These are phyloP conservation scores for Mactra quadrangularis DNA, from an alignment of 1,140 invertebrate species.

Conservation along the genomic window DNA sequence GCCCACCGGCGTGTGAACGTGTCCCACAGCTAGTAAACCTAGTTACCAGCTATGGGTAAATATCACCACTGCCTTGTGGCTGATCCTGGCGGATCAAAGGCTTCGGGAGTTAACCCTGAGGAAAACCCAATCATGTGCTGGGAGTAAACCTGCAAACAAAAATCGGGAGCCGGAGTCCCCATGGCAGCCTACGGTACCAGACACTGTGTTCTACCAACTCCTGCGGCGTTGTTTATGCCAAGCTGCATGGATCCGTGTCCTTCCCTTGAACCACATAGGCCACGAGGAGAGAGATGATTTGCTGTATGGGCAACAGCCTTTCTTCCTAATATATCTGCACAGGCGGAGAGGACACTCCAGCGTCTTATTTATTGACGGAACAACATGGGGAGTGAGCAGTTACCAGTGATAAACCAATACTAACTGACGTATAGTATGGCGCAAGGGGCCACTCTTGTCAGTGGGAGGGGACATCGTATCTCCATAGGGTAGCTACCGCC, in stretches of 20 bases:
- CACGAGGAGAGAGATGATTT: background rate
- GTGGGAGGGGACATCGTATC: background rate
- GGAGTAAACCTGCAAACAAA: too few relatives aligned
- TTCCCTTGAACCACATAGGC: background rate
- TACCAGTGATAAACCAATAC: background rate
- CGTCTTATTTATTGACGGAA: background rate
- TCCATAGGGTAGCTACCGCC: background rate
- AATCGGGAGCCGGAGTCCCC: background rate
- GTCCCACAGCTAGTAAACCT: too few relatives aligned
- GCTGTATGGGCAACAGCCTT: background rate
- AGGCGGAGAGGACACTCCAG: slow-evolving; percentile 15
- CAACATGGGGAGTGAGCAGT: background rate
- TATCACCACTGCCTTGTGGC: background rate
- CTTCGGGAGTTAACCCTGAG: slow-evolving; percentile 3
- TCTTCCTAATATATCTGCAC: background rate
- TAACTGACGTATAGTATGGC: background rate
- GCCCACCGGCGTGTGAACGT: too few relatives aligned
- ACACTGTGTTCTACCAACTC: slow-evolving; percentile 4
- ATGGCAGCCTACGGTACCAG: background rate
- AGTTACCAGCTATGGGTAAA: too few relatives aligned
- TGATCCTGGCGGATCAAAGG: background rate
- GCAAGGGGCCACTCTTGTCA: background rate
- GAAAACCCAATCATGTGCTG: too few relatives aligned
- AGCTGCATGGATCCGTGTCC: background rate
- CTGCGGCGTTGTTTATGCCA: background rate